These are phyloP conservation scores for Pycnonotus jocosus DNA, from an alignment of 2,113 vertebrate species.

Conservation along the genomic window DNA sequence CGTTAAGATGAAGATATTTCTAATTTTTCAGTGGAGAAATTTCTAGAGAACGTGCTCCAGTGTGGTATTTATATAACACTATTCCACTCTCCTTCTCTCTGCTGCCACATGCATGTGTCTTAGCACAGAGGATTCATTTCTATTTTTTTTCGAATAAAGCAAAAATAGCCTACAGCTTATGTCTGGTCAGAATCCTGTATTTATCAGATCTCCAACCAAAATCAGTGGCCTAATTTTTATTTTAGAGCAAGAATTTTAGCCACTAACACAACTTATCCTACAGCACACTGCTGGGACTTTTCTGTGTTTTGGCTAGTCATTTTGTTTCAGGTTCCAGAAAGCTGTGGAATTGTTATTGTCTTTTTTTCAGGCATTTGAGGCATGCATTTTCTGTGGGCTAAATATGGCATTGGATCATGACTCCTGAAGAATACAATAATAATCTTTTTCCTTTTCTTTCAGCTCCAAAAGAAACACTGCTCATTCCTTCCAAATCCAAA, in stretches of 20 bases:
- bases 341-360: slow-evolving; percentile 14
- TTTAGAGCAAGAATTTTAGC: background rate
- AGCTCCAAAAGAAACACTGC: slow-evolving; percentile 70
- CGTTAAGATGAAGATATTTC: background rate
- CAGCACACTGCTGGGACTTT: background rate
- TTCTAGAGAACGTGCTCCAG: background rate
- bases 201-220: background rate
- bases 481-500: slow-evolving; percentile 71
- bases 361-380: slow-evolving; percentile 51
- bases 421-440: slow-evolving; percentile 22
- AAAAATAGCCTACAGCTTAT: background rate
- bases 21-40: background rate
- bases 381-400: slow-evolving; percentile 18
- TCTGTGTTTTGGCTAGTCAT: background rate
- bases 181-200: background rate
- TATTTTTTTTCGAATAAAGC: background rate
- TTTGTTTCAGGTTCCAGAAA: slow-evolving; percentile 51
- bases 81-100: background rate
- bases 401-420: slow-evolving; percentile 16
- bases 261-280: background rate
- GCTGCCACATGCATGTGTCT: background rate
- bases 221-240: background rate
- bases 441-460: slow-evolving; percentile 57
- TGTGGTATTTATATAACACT: background rate
- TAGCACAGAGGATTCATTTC: background rate